phyloP scores from a whole-genome alignment of 2,113 vertebrate species.

The Sphyrna mokarran region DNA sequence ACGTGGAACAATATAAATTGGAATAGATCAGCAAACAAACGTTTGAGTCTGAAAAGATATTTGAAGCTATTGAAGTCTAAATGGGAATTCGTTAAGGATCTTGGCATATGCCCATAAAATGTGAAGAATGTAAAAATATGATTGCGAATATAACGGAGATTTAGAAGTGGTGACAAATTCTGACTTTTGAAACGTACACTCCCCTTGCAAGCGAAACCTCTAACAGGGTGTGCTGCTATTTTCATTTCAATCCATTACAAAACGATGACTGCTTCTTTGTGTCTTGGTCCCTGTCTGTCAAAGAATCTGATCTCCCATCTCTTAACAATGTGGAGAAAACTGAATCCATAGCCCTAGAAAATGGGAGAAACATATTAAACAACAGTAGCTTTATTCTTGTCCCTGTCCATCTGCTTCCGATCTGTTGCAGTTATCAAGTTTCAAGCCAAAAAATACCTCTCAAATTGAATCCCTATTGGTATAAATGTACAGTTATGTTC shows the following conservation, averaged over 20 bases:
- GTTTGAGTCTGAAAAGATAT: background rate
- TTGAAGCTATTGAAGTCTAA: background rate
- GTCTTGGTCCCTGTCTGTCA: slow-evolving; percentile 20
- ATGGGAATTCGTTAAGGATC: background rate
- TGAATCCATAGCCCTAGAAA: background rate
- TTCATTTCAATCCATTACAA: slow-evolving; percentile 1
- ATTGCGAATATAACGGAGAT: background rate
- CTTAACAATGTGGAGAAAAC: slow-evolving; percentile 27
- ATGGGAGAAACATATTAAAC: slow-evolving; percentile 13
- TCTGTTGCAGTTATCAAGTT: slow-evolving; percentile 21
- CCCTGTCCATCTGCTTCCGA: background rate
- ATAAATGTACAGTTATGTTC: background rate
- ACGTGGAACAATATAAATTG: background rate
- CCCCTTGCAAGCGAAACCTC: background rate
- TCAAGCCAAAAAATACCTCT: background rate
- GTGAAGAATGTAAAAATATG: background rate
- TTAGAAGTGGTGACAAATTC: background rate
- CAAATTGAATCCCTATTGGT: background rate
- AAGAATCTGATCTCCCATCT: slow-evolving; percentile 7
- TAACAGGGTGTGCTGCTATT: background rate
- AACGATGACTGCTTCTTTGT: slow-evolving; percentile 27
- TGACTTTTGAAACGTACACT: background rate
- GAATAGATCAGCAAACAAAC: background rate
- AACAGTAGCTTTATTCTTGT: slow-evolving; percentile 24
- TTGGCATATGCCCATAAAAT: background rate